Evolutionary conservation across 2,888 invertebrate genomes (phyloP), one percentile per base, ranked within the genome.

Genomic region (Tachystola acroxantha): DNA sequence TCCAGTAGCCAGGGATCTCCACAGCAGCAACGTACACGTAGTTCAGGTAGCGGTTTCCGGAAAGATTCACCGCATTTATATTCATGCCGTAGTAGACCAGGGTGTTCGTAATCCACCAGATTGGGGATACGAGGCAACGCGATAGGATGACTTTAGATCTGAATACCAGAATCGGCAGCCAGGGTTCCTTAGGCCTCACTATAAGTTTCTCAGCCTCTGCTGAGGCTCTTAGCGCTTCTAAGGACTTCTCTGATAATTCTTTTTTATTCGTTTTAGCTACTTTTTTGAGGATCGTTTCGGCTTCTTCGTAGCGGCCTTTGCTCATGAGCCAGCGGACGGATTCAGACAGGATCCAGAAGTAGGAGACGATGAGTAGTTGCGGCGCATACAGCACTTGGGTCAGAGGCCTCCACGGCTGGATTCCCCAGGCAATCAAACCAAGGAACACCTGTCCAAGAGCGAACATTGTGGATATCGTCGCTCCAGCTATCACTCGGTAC

Each of bases 311-410:
- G 39, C 90, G 88, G 2, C 91, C 91, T 54, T 93, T 92, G 31
- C 91, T 91, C 52, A 94, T 75, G 10, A 94, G 86, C 95, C 95
- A 95, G 39, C 95, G 88, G 2, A 93, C 89, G 5, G 93, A 93
- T 70, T 94, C 94, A 0, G 93, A 92, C 6, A 93, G 77, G 24
- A 93, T 73, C 91, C 93, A 92, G 50, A 91, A 90, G 60, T 93
- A 93, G 10, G 88, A 67, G 28, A 95, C 67, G 13, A 93, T 89
- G 0, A 93, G 66, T 3, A 93, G 63, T n/a, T 92, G 90, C 0
- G 95, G 95, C 0, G 89, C 86, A 57, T 94, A 95, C 7, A 93
- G 75, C 3, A 91, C 88, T 38, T 91, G 88, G 1, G 94, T 88
- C 12, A 93, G 80, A 9, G 87, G 66, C 42, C 92, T 88, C 95